A percentile compares a stretch with the other conserved stretches of the same genome.
phyloP scores from a whole-genome alignment of 1,140 invertebrate genomes.

The Cyclargus thomasi region DNA sequence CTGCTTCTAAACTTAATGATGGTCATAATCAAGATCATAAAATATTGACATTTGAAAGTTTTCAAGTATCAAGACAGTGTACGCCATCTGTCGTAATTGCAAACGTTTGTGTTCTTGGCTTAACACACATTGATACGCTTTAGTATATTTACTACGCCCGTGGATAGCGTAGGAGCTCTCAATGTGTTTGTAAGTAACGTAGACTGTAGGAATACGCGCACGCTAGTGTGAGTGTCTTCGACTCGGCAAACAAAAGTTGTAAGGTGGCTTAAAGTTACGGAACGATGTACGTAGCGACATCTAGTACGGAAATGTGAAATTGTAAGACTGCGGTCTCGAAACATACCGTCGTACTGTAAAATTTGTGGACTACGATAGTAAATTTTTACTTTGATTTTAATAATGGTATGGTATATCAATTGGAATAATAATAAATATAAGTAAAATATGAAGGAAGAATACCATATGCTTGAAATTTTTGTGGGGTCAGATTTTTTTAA shows the following conservation, averaged over 20 bases:
- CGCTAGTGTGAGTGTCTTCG: slow-evolving; percentile 27
- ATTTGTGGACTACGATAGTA: slow-evolving; percentile 25
- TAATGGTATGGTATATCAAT: too few relatives aligned
- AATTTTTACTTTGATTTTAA: too few relatives aligned
- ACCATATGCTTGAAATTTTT: too few relatives aligned
- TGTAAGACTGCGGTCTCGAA: slow-evolving; percentile 23
- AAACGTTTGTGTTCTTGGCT: slow-evolving; percentile 3
- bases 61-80: background rate
- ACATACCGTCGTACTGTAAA: slow-evolving; percentile 35
- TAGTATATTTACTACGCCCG: slow-evolving; percentile 27
- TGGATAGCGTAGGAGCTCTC: slow-evolving; percentile 17
- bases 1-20: background rate
- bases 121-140: slow-evolving; percentile 22
- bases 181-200: slow-evolving; percentile 22
- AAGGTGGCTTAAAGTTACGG: slow-evolving; percentile 12
- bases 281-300: slow-evolving; percentile 47
- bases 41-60: background rate
- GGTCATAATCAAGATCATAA: background rate
- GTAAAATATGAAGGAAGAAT: too few relatives aligned
- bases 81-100: slow-evolving; percentile 34
- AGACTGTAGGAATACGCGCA: slow-evolving; percentile 1
- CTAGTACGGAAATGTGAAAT: slow-evolving; percentile 42
- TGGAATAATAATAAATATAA: too few relatives aligned
- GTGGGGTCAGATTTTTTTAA: too few relatives aligned
- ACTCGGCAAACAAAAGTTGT: slow-evolving; percentile 19